phyloP scores from a whole-genome alignment of 2,888 invertebrate genomes.

The Xestia c-nigrum region DNA sequence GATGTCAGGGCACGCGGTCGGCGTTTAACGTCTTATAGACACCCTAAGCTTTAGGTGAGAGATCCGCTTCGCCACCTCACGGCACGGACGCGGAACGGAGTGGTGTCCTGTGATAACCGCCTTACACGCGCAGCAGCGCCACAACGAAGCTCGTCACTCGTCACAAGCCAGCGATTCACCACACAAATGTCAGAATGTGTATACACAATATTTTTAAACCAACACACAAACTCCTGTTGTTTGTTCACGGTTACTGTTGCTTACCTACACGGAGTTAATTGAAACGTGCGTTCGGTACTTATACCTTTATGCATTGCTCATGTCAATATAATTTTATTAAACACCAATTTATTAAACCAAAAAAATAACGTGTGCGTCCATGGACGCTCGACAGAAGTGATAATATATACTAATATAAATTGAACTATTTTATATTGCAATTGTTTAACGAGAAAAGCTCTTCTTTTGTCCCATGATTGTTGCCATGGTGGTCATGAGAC shows the following conservation, averaged over 20 bases:
- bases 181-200: slow-evolving; percentile 7
- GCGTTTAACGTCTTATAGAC: not conserved
- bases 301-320: not conserved
- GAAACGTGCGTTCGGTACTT: not conserved
- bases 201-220: slow-evolving; percentile 10
- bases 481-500: no score
- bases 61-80: not conserved
- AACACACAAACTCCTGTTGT: not conserved
- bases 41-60: not conserved
- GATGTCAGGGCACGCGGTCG: not conserved
- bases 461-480: no score
- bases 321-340: not conserved
- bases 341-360: not conserved
- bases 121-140: not conserved
- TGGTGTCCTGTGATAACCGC: not conserved
- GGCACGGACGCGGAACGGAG: not conserved
- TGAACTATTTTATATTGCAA: no score
- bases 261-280: not conserved
- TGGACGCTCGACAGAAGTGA: no score
- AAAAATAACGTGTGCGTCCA: no score
- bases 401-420: no score
- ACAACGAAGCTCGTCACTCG: not conserved
- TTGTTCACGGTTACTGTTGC: not conserved
- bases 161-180: not conserved
- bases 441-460: no score